These are phyloP conservation scores for Thymelicus acteon DNA, from an alignment of 2,888 invertebrate genomes.

Conservation along the genomic window DNA sequence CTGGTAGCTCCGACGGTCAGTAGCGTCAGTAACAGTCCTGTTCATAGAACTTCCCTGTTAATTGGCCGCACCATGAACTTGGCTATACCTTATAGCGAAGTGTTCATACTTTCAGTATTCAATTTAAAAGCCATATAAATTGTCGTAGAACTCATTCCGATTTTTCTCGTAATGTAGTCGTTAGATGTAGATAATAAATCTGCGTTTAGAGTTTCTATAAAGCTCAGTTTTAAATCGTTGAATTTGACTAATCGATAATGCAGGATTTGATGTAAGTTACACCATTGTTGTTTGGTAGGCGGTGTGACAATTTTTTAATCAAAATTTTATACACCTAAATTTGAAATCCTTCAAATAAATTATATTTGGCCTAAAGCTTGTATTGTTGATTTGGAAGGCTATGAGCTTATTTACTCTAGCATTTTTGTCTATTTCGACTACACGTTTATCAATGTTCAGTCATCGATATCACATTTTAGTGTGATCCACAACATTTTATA, in stretches of 20 bases:
- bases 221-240: neutral
- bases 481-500: conserved; percentile 2
- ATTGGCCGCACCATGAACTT: conserved; percentile 9
- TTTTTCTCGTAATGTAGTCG: conserved; percentile 32
- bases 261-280: neutral
- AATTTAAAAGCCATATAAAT: conserved; percentile 17
- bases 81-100: conserved; percentile 7
- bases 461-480: neutral
- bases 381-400: conserved; percentile 60
- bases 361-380: conserved; percentile 69
- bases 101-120: conserved; percentile 16
- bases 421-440: conserved; percentile 43
- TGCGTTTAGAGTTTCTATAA: conserved; percentile 1
- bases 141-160: conserved; percentile 26
- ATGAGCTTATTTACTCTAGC: conserved; percentile 78
- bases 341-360: conserved; percentile 29
- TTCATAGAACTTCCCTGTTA: conserved; percentile 40
- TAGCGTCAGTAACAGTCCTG: conserved; percentile 38
- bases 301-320: conserved; percentile 17
- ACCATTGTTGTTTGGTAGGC: conserved; percentile 22
- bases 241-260: conserved; percentile 6
- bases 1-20: conserved; percentile 34
- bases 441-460: conserved; percentile 12
- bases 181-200: conserved; percentile 17
- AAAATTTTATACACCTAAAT: conserved; percentile 34